A percentile compares a stretch with the other conserved stretches of the same genome.
These are phyloP conservation scores for Microchrysa polita DNA, from an alignment of 2,888 invertebrate species.

Conservation along the genomic window DNA sequence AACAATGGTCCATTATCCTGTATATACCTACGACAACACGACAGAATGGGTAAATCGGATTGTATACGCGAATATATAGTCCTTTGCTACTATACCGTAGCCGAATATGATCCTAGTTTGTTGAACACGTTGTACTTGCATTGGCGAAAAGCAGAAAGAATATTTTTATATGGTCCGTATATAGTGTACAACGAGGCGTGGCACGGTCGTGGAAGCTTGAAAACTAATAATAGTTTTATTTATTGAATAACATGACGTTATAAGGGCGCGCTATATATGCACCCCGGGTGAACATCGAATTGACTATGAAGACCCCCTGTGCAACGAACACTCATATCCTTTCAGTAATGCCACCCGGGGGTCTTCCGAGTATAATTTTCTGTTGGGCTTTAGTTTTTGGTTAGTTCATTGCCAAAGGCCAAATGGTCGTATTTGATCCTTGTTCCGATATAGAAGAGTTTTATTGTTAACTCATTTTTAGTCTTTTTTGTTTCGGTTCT, in stretches of 20 bases:
- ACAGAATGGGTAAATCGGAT: slow-evolving; percentile 31
- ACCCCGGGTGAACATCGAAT: slow-evolving; percentile 48
- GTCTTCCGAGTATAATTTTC: slow-evolving; percentile 41
- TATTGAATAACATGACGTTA: slow-evolving; percentile 49
- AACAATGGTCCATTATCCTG: slow-evolving; percentile 42
- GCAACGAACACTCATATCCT: slow-evolving; percentile 51
- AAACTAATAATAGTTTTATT: slow-evolving; percentile 51
- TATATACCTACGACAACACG: not conserved
- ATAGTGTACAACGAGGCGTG: slow-evolving; percentile 12
- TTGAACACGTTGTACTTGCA: slow-evolving; percentile 2
- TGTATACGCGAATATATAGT: slow-evolving; percentile 15
- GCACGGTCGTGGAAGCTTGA: slow-evolving; percentile 6
- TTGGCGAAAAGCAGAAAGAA: slow-evolving; percentile 3
- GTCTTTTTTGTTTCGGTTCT: not conserved
- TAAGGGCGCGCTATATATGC: slow-evolving; percentile 47
- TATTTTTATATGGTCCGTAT: no score
- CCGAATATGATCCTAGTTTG: not conserved
- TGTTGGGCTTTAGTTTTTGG: slow-evolving; percentile 15
- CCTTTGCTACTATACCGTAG: slow-evolving; percentile 1
- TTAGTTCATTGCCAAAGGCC: slow-evolving; percentile 37
- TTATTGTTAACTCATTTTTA: slow-evolving; percentile 31
- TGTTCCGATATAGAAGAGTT: slow-evolving; percentile 15
- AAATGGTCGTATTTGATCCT: slow-evolving; percentile 27
- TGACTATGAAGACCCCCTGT: slow-evolving; percentile 45
- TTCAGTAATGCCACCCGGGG: slow-evolving; percentile 51